These are phyloP conservation scores for Listronotus bonariensis DNA, from an alignment of 1,140 invertebrate species.

Conservation along the genomic window DNA sequence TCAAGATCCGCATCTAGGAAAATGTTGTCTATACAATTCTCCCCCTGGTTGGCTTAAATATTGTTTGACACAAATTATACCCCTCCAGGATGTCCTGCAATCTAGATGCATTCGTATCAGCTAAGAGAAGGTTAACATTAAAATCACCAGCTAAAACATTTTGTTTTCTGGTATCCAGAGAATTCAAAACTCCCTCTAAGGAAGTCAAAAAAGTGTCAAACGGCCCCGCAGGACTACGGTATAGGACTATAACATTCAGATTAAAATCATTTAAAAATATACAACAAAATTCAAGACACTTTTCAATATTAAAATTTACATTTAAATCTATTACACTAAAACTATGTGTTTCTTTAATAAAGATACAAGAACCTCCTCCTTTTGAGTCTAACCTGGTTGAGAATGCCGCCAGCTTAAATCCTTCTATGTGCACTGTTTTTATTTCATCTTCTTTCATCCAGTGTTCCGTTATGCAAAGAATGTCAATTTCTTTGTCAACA, in stretches of 20 bases:
- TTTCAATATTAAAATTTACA: constrained; percentile 13
- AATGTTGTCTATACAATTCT: no score
- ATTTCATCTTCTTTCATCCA: constrained; percentile 10
- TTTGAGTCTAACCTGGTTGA: not conserved
- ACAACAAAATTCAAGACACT: constrained; percentile 1
- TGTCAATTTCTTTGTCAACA: constrained; percentile 2
- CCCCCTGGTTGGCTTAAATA: no score
- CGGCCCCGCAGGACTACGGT: constrained; percentile 1
- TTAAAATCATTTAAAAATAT: constrained; percentile 6
- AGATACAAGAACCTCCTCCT: constrained; percentile 7
- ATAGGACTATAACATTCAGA: constrained; percentile 5
- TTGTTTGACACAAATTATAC: no score
- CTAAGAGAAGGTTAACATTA: not conserved
- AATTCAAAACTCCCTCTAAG: no score
- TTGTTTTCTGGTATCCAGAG: not conserved
- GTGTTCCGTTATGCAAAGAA: constrained; percentile 9
- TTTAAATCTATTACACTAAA: constrained; percentile 4
- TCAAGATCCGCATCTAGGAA: no score
- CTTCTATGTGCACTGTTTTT: constrained; percentile 1
- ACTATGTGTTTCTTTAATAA: not conserved
- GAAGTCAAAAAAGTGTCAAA: no score
- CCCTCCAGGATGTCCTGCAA: no score
- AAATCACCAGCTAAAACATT: constrained; percentile 1
- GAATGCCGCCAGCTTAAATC: not conserved
- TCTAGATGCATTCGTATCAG: no score